Base-by-base conservation (phyloP, 2,888 invertebrate species). In the Coleophora deauratella region DNA sequence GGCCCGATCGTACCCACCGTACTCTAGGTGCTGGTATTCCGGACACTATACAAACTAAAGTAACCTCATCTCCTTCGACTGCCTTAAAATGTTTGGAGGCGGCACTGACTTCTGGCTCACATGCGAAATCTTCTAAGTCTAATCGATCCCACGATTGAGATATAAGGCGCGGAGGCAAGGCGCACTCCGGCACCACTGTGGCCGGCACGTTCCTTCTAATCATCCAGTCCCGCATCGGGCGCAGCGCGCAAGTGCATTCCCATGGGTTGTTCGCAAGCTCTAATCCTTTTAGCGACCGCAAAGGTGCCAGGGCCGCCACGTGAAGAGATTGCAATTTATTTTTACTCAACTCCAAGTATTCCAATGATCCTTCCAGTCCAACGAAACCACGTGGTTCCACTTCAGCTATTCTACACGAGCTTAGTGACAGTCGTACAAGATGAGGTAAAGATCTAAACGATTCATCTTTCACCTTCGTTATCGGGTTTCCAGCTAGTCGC, bases 151-250 rank as follows among this genome's bases (percentile, higher is more conserved):
- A 94, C 1, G 91, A 77, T 49, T 89, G 89, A 3, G 88, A 87
- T 38, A 80, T 77, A 30, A 94, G 70, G 35, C 93, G 76, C 1
- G 86, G 72, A 0, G 94, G 95, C 27, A 84, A 69, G 35, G 88
- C 87, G 58, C 95, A 95, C 2, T 90, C 86, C 0, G 94, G 93
- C 8, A 80, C 79, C 9, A 84, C 78, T 2, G 85, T 91, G 42
- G 90, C 91, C 6, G 94, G 94, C 30, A 95, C 91, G 63, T 94
- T 94, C 61, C 90, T 89, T 43, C 87, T 86, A 46, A 91, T 72
- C 92, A 95, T 92, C 94, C 94, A 95, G 56, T 91, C 91, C 14
- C 93, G 81, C 47, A 94, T 69, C 0, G 93, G 92, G 41, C 93
- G 84, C 45, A 95, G 67, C 21, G 88, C 87, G 66, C 95, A 95